Evolutionary conservation across 2,797 vertebrate genomes (phyloP).

Genomic region (Anniella stebbinsi): DNA sequence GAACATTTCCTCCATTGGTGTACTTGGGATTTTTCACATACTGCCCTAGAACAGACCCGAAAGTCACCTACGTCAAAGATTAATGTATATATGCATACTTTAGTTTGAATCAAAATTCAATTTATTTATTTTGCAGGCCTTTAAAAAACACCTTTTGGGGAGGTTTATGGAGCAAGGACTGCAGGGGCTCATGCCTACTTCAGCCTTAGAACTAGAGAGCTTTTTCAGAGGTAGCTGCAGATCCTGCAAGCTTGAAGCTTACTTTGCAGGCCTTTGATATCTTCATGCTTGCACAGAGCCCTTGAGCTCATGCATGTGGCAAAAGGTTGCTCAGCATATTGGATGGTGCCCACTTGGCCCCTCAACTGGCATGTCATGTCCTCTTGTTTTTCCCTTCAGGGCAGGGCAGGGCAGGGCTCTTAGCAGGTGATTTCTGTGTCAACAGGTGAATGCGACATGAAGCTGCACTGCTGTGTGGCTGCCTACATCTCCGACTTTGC

Average conservation of each 20-base stretch:
- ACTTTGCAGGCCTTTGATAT: background rate
- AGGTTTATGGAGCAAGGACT: background rate
- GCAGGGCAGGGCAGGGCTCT: conserved; percentile 25
- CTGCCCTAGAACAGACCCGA: accelerated
- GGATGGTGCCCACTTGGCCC: accelerated
- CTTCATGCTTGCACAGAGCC: no score
- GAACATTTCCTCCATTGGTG: accelerated
- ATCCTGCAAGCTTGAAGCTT: background rate
- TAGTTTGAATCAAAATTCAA: background rate
- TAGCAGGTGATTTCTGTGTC: background rate
- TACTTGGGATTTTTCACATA: accelerated
- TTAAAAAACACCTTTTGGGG: background rate
- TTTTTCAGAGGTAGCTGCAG: background rate
- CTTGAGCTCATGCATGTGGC: background rate
- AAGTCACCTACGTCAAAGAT: background rate
- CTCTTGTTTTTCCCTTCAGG: conserved; percentile 22
- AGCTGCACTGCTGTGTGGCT: conserved; percentile 94
- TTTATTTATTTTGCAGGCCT: background rate
- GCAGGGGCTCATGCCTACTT: background rate
- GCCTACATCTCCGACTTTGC: conserved; percentile 94
- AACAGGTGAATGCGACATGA: conserved; percentile 92
- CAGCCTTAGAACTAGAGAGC: background rate
- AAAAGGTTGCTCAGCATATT: background rate
- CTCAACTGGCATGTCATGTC: accelerated
- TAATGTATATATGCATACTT: background rate